Conservation (phyloP, 2,113 vertebrate genomes). For the Carlito syrichta region DNA sequence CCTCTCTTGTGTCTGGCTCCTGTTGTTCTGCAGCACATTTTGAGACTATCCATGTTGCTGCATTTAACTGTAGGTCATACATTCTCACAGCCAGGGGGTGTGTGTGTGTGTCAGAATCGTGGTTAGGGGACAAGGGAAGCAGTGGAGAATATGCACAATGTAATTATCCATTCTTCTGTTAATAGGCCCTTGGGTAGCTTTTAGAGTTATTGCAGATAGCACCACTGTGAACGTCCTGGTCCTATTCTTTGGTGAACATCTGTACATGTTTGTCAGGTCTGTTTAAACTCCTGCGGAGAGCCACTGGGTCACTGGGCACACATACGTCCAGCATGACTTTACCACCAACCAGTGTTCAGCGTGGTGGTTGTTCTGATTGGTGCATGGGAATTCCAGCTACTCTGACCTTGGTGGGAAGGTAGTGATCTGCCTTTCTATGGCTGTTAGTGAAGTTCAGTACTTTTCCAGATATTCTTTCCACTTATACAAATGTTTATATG, state of each 20-base stretch:
- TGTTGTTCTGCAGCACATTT: neutral
- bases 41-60: neutral
- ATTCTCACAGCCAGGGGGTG: neutral
- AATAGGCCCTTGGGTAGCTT: neutral
- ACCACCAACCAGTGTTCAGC: neutral
- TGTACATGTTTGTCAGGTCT: neutral
- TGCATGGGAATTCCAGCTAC: neutral
- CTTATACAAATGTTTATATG: neutral
- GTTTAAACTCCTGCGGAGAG: neutral
- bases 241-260: neutral
- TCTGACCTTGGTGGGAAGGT: accelerated
- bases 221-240: neutral
- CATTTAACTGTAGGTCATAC: neutral
- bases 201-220: neutral
- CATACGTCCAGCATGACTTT: neutral
- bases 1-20: neutral
- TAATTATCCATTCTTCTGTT: neutral
- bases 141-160: accelerated
- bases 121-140: neutral
- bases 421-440: neutral
- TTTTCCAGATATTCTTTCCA: neutral
- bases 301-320: neutral
- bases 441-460: neutral
- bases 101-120: neutral
- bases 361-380: neutral